Percentiles rank a stretch among this genome's conserved stretches.
Conservation (phyloP, 2,888 invertebrate species). For the Harpalus rubripes region DNA sequence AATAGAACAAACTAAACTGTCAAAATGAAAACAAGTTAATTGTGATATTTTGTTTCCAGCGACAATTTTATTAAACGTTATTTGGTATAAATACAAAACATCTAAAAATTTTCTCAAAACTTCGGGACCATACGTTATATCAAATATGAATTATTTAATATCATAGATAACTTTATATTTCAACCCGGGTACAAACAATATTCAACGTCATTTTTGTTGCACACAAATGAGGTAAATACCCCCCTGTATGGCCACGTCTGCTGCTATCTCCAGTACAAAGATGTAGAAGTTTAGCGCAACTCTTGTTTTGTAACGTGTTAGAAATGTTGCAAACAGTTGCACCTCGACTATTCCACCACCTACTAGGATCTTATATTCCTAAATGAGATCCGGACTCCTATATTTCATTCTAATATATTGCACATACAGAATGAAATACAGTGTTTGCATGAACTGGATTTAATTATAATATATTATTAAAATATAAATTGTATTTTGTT, state of each 20-base stretch:
- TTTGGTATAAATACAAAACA: no score
- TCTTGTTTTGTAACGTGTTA: slow-evolving; percentile 42
- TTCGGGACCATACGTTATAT: no score
- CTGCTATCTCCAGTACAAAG: slow-evolving; percentile 46
- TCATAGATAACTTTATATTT: no score
- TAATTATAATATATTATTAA: slow-evolving; percentile 40
- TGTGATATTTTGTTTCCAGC: no score
- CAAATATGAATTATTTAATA: no score
- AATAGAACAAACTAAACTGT: no score
- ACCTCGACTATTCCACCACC: slow-evolving; percentile 8
- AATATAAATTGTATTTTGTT: slow-evolving; percentile 29
- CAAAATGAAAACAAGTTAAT: no score
- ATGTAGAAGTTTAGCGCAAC: slow-evolving; percentile 53
- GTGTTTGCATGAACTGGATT: not conserved
- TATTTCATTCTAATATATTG: slow-evolving; percentile 6
- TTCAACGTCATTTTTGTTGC: no score
- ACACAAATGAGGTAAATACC: slow-evolving; percentile 1
- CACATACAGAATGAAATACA: not conserved
- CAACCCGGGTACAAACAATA: no score
- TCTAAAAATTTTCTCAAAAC: no score
- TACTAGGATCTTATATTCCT: slow-evolving; percentile 25
- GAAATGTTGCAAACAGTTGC: slow-evolving; percentile 9
- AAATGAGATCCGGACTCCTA: slow-evolving; percentile 25
- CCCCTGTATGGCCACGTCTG: slow-evolving; percentile 35
- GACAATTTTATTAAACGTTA: no score